Evolutionary conservation across 2,113 vertebrate species (phyloP), one percentile per base, ranked within the genome.

Genomic region (Tenrec ecaudatus): DNA sequence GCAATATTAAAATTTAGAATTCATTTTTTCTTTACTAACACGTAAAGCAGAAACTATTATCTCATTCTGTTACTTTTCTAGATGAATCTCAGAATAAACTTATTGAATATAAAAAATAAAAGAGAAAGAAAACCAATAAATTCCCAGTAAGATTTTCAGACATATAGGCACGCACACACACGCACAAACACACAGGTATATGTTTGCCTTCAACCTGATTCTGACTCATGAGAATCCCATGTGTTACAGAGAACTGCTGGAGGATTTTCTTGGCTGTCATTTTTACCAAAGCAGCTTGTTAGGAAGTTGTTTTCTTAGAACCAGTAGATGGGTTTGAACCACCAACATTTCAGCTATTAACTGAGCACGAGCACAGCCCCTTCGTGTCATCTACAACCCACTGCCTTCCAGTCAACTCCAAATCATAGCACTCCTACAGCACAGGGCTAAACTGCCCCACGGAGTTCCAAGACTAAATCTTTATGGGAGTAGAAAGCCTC

Each of bases 11-110:
- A 68, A 66, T 43, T 62, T 60, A 80, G 40, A 47, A 38, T 40
- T 47, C n/a, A 68, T 75, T 90, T 86, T 47, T 31, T 73, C 64
- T 69, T 73, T 57, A 66, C 16, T 23, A 31, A 68, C 43, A 87
- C 69, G 58, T 68, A 60, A 86, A 47, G 75, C 20, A 93, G 38
- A 60, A 62, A 69, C 62, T 25, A 36, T 25, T 36, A 71, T 89
- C 15, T 68, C n/a, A 89, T 73, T 23, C 15, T 31, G n/a, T 17
- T 80, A 77, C 66, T 89, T 90, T 94, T 84, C 38, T 79, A 90
- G 91, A 83, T 57, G 40, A 95, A 87, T 23, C 90, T 90, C 75
- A 90, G 27, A 81, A 81, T 94, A 66, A 80, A 57, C 80, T 91
- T 78, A 86, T 16, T 53, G 71, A 91, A 77, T 64, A n/a, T 8